Evolutionary conservation across 2,797 vertebrate species (phyloP), one percentile per base, ranked within the genome.

Genomic region (Hoplostethus mediterraneus): DNA sequence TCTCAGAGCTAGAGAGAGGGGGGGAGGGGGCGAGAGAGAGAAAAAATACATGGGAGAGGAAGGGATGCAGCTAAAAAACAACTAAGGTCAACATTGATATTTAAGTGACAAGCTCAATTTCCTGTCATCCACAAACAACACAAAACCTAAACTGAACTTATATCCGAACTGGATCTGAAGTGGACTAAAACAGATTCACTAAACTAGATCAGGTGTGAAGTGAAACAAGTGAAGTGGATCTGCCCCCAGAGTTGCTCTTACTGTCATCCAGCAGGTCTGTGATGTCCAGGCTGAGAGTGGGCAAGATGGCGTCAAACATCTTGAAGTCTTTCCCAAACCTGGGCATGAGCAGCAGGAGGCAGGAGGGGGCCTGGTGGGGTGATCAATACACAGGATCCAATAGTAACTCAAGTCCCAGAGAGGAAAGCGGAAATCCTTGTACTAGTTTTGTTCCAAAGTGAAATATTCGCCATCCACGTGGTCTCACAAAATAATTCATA

Each of bases 261-360:
- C 96, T 90, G 87, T 96, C 94, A 9, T 96, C 95, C 82, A 96
- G 92, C 31, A 97, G 93, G 90, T 96, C 95, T 0, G 96, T 96
- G 85, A 97, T 91, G 91, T 96, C 95, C 36, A 97, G 88, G 56
- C 84, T 91, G 47, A 95, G 90, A 0, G 94, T 93, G 1, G 96
- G 95, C 70, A 95, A 87, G 75, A 96, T 96, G 83, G 92, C 94
- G 0, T 94, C 94, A 63, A 95, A 97, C 94, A 96, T 96, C 83
- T 96, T 97, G 76, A 95, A 96, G 74, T 96, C 95, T 75, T 95
- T 96, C 2, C 96, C 95, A 21, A 96, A 96, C 11, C 96, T 81
- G 6, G 96, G 96, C 95, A 96, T 96, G 58, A 96, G 95, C 67
- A 97, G 91, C 0, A 94, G 74, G 40, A 97, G 90, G 67, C 95